These are phyloP conservation scores for Misgurnus anguillicaudatus DNA, from an alignment of 2,113 vertebrate species.

Conservation along the genomic window DNA sequence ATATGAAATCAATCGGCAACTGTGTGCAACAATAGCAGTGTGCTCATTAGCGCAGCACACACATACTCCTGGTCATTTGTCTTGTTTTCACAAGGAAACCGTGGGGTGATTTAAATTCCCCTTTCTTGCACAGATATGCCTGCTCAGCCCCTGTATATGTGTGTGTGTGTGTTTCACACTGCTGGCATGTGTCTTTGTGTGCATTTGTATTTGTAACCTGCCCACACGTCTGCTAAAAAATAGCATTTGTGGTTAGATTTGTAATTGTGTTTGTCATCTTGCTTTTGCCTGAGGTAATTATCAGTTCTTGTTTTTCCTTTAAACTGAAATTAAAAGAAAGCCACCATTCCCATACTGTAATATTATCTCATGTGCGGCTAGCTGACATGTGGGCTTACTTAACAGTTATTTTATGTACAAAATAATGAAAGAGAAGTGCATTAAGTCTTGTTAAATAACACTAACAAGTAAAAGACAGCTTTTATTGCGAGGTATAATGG, in stretches of 20 bases:
- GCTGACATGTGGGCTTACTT: constrained; percentile 48
- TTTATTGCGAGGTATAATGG: constrained; percentile 28
- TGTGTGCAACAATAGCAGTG: constrained; percentile 64
- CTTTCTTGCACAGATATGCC: constrained; percentile 64
- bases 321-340: too few species aligned
- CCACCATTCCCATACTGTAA: neutral
- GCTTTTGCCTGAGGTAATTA: neutral
- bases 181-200: constrained; percentile 6
- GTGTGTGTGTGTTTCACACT: constrained; percentile 16
- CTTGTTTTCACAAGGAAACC: constrained; percentile 67
- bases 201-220: constrained; percentile 2
- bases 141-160: constrained; percentile 56
- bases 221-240: neutral
- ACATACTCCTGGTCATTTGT: constrained; percentile 69
- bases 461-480: constrained; percentile 24
- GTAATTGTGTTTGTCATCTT: neutral
- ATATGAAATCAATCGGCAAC: constrained; percentile 66
- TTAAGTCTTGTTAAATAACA: constrained; percentile 29
- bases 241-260: neutral
- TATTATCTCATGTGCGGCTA: neutral
- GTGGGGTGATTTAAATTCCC: constrained; percentile 64
- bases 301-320: neutral
- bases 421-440: constrained; percentile 12
- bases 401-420: constrained; percentile 9
- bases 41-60: constrained; percentile 65